Base-by-base conservation (phyloP, 2,888 invertebrate species). In the Lithophane socia region DNA sequence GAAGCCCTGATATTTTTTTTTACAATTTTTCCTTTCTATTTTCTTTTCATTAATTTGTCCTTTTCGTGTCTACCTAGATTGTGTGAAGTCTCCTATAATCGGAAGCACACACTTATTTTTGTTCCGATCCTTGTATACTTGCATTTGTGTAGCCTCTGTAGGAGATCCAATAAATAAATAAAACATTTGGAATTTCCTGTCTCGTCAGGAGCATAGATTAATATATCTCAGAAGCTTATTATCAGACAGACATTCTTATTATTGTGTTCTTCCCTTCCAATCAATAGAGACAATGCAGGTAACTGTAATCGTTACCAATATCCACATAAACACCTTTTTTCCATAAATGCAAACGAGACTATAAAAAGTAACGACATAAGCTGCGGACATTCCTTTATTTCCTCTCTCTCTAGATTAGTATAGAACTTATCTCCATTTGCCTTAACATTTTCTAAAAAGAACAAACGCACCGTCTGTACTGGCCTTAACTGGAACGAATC, bases 401-500 rank as follows among this genome's bases (percentile, higher is more conserved):
- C 74, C 66, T 49, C 54, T 68, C 37, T 67, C 44, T 18, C 42
- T 21, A 75, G 73, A 84, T 86, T 77, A 84, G 60, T 67, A 12
- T 63, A 42, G 73, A 74, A 77, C 78, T 78, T 79, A 82, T 73
- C 75, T 79, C 68, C 47, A 69, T 82, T 77, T 63, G 54, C 24
- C 49, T 16, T 67, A 47, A 68, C 18, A 79, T 83, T 74, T 80
- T 61, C 44, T 56, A 54, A 64, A 76, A 70, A 77, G 60, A 54
- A 69, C 21, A 37, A 75, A 79, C 64, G 76, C 71, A 79, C 18
- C 64, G 47, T 82, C 73, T 79, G 76, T 77, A 80, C 79, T 82
- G 74, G 79, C 86, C 86, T 87, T 88, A 87, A 86, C 86, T 88
- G 87, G 85, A 87, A 78, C 77, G 83, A 75, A 77, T 88, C 86